Percentiles rank a stretch among this genome's conserved stretches.
phyloP scores from a whole-genome alignment of 1,140 invertebrate species.

The Bilobella aurantiaca region DNA sequence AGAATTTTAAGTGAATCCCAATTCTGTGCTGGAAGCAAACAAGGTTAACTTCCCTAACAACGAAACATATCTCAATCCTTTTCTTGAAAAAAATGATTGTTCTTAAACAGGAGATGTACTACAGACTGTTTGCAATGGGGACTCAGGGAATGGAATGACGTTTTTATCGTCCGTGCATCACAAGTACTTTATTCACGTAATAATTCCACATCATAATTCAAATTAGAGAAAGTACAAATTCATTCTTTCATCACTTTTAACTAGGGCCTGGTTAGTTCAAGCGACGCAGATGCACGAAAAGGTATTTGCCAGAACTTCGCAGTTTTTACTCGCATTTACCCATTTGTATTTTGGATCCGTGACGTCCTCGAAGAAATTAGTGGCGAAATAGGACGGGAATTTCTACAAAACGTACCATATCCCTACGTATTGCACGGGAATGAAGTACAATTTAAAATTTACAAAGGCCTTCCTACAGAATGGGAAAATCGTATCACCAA shows the following conservation, averaged over 20 bases:
- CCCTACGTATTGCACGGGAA: not conserved
- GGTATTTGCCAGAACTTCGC: slow-evolving; percentile 6
- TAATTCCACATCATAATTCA: not conserved
- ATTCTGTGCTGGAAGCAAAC: not conserved
- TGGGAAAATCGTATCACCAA: slow-evolving; percentile 1
- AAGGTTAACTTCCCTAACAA: too few species aligned
- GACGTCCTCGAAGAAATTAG: slow-evolving; percentile 1
- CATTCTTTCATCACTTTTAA: not conserved
- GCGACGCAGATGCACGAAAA: not conserved
- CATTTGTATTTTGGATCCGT: slow-evolving; percentile 4
- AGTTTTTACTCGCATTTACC: not conserved
- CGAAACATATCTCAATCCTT: too few species aligned
- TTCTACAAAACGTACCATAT: not conserved
- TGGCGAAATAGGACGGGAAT: not conserved
- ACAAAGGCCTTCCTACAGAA: not conserved
- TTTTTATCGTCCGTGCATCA: not conserved
- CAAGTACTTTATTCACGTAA: not conserved
- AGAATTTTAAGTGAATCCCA: not conserved
- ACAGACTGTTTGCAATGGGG: slow-evolving; percentile 6
- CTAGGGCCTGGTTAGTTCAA: not conserved
- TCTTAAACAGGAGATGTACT: too few species aligned
- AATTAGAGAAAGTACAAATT: not conserved
- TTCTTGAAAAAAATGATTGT: too few species aligned
- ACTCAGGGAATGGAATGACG: slow-evolving; percentile 1
- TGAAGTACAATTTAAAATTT: not conserved